Percentiles rank a stretch among this genome's conserved stretches.
Evolutionary conservation across 2,888 invertebrate genomes (phyloP).

Genomic region (Eudemis profundana): DNA sequence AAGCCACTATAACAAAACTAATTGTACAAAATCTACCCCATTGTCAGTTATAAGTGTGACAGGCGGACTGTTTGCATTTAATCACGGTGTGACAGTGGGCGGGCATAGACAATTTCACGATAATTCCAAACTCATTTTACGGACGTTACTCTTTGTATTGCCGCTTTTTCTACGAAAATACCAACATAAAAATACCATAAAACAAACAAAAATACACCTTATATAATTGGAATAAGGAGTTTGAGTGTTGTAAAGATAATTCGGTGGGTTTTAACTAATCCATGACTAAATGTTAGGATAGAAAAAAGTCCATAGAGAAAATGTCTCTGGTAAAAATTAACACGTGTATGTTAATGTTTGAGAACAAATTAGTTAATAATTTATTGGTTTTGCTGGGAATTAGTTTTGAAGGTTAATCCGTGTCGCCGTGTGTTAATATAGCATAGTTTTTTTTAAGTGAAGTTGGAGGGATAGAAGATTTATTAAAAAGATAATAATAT

Average conservation of each 20-base stretch:
- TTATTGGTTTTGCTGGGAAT: constrained; percentile 33
- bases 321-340: constrained; percentile 18
- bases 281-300: constrained; percentile 44
- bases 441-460: too few relatives aligned
- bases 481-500: too few relatives aligned
- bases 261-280: constrained; percentile 41
- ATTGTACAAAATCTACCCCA: constrained; percentile 9
- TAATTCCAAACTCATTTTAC: constrained; percentile 41
- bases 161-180: constrained; percentile 20
- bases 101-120: constrained; percentile 42
- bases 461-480: too few relatives aligned
- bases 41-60: constrained; percentile 32
- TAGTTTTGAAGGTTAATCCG: constrained; percentile 26
- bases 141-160: constrained; percentile 29
- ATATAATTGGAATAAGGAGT: background rate
- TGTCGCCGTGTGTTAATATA: background rate
- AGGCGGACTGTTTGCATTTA: constrained; percentile 34
- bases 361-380: constrained; percentile 36
- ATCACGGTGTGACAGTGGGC: constrained; percentile 37
- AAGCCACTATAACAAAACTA: background rate
- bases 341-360: constrained; percentile 28
- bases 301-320: constrained; percentile 11
- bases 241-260: constrained; percentile 15
- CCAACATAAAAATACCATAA: background rate
- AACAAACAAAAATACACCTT: background rate